phyloP scores from a whole-genome alignment of 2,797 vertebrate species.

The Lophius americanus region DNA sequence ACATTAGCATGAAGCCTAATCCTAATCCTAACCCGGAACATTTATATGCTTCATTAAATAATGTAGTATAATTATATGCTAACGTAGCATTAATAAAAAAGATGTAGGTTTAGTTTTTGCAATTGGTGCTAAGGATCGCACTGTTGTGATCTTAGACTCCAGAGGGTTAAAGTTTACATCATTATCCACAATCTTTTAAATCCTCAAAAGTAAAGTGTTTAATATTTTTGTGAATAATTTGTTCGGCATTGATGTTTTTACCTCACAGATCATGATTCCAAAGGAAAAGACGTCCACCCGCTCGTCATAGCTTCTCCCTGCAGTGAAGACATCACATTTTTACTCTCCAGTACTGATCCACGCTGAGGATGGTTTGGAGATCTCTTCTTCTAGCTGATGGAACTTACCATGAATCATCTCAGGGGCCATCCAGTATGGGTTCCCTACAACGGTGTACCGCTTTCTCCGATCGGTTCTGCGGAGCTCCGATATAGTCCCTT shows the following conservation, averaged over 20 bases:
- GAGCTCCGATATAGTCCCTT: slow-evolving; percentile 80
- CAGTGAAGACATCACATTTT: slow-evolving; percentile 14
- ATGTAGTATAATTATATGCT: no score
- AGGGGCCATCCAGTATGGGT: slow-evolving; percentile 99
- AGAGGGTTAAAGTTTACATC: no score
- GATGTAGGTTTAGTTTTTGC: no score
- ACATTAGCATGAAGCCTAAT: no score
- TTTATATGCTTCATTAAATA: no score
- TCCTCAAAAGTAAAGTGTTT: background rate
- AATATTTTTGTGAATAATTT: background rate
- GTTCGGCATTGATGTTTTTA: slow-evolving; percentile 58
- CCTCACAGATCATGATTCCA: slow-evolving; percentile 96
- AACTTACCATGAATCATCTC: slow-evolving; percentile 95
- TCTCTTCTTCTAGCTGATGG: background rate
- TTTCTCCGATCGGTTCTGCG: slow-evolving; percentile 91
- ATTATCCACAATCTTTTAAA: background rate
- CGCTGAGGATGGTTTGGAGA: background rate
- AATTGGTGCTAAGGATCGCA: no score
- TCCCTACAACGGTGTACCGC: slow-evolving; percentile 97
- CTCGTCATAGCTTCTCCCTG: slow-evolving; percentile 95
- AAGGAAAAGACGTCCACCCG: slow-evolving; percentile 97
- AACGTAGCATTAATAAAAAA: no score
- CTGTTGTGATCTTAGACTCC: no score
- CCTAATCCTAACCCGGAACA: no score
- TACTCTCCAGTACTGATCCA: background rate